Percentiles rank a stretch among this genome's conserved stretches.
phyloP scores from a whole-genome alignment of 2,888 invertebrate genomes.

The Yponomeuta sedellus region DNA sequence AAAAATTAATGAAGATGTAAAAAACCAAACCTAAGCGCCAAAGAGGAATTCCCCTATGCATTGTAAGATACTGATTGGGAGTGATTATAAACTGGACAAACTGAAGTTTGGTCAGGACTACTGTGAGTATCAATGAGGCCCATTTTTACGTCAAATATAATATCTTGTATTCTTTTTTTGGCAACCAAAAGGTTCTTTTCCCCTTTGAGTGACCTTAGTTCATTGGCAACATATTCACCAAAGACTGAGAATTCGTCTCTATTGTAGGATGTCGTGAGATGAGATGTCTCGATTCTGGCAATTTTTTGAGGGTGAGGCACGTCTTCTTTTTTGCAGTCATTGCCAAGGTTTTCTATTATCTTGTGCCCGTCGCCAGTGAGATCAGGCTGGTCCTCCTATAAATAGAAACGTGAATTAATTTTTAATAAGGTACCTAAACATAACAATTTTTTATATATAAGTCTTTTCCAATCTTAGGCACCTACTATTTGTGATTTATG shows the following conservation, averaged over 20 bases:
- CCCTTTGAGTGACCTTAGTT: constrained; percentile 72
- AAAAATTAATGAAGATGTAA: no score
- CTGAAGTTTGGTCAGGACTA: constrained; percentile 39
- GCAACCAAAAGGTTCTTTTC: constrained; percentile 73
- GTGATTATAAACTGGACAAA: constrained; percentile 45
- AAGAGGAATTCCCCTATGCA: constrained; percentile 32
- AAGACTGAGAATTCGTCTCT: constrained; percentile 76
- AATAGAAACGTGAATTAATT: constrained; percentile 20
- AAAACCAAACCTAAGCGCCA: no score
- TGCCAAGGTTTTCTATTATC: constrained; percentile 33
- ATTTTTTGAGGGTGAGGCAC: constrained; percentile 51
- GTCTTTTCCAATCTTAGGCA: no score
- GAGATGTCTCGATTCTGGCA: constrained; percentile 37
- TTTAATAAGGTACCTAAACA: neutral
- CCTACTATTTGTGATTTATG: no score
- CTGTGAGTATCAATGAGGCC: constrained; percentile 52
- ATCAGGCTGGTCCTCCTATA: constrained; percentile 43
- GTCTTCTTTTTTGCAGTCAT: constrained; percentile 37
- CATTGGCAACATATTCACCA: constrained; percentile 78
- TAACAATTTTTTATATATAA: neutral
- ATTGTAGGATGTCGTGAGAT: constrained; percentile 35
- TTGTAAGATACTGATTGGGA: constrained; percentile 29
- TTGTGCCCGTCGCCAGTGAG: constrained; percentile 33
- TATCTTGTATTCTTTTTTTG: constrained; percentile 78
- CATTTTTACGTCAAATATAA: constrained; percentile 78